A percentile compares a stretch with the other conserved stretches of the same genome.
phyloP scores from a whole-genome alignment of 1,140 invertebrate species.

The Cydia amplana region DNA sequence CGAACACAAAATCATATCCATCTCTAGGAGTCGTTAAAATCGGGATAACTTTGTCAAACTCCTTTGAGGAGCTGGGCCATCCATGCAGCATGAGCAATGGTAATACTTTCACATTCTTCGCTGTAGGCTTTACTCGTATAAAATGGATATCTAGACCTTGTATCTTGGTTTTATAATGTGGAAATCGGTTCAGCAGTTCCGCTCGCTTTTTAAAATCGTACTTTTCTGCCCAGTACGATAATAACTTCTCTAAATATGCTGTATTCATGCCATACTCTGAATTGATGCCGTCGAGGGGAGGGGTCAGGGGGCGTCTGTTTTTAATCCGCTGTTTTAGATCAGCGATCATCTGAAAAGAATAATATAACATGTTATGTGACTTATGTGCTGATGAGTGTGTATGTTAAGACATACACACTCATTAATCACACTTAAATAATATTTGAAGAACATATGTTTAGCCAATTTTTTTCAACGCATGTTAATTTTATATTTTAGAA shows the following conservation, averaged over 20 bases:
- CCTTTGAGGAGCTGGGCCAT: slow-evolving; percentile 94
- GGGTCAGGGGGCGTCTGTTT: slow-evolving; percentile 79
- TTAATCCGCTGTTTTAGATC: slow-evolving; percentile 83
- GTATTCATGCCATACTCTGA: slow-evolving; percentile 91
- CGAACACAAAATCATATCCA: slow-evolving; percentile 86
- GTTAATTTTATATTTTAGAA: too few relatives aligned
- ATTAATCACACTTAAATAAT: too few relatives aligned
- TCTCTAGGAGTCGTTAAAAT: slow-evolving; percentile 82
- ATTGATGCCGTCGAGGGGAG: slow-evolving; percentile 83
- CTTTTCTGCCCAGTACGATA: slow-evolving; percentile 86
- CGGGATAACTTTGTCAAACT: slow-evolving; percentile 91
- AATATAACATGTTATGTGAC: slow-evolving; percentile 33
- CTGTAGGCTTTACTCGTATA: slow-evolving; percentile 81
- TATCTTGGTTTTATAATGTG: slow-evolving; percentile 87
- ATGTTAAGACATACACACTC: too few relatives aligned
- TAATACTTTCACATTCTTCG: slow-evolving; percentile 78
- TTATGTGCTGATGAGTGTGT: slow-evolving; percentile 10
- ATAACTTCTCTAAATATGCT: slow-evolving; percentile 82
- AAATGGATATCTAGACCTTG: slow-evolving; percentile 89
- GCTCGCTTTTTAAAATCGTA: slow-evolving; percentile 89
- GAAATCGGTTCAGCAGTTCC: slow-evolving; percentile 83
- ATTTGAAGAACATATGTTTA: too few relatives aligned
- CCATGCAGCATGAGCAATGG: slow-evolving; percentile 92
- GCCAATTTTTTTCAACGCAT: too few relatives aligned
- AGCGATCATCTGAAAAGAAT: slow-evolving; percentile 79